Base-by-base conservation (phyloP, 2,797 vertebrate genomes). In the Tympanoctomys barrerae region DNA sequence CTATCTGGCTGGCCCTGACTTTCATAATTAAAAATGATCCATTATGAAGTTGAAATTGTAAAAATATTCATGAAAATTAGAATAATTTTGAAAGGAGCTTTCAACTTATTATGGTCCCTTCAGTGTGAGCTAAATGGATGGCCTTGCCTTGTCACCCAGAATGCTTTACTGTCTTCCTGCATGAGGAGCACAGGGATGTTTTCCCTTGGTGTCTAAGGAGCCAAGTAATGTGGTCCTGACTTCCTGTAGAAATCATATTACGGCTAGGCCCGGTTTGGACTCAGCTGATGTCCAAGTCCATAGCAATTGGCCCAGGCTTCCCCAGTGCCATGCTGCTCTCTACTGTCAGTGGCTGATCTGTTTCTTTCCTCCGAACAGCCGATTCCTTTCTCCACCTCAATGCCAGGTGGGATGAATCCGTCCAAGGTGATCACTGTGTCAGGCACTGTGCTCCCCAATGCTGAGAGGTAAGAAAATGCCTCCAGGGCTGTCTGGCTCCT, bases 361-460 rank as follows among this genome's bases (percentile, higher is more conserved):
- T 39, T 42, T 39, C 22, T 33, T 16, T 46, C 8, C 78, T 59
- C n/a, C 49, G n/a, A 0, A 42, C 81, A 98, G 98, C 1, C 57
- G 5, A 21, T 98, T 0, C 98, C 98, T 39, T 98, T 87, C 77
- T 66, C 64, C 24, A 78, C 96, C 28, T 1, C 24, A 14, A 97
- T 98, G 54, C 18, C 22, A 0, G 97, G 97, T 1, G 98, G 97
- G 21, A 54, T 98, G 80, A 96, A 71, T 78, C 98, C 98, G 1
- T 95, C 91, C 81, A 98, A 86, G 94, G 82, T n/a, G 52, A 93
- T 98, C 87, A 13, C 77, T 0, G 13, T 98, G 28, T 59, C 57
- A 59, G 57, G 57, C 57, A 59, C 57, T 21, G 57, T 59, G 57
- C 57, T 59, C 57, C 57, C 57, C 57, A 59, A 59, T 59, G 57